Conservation (phyloP, 2,113 vertebrate genomes). For the Cinclus cinclus region DNA sequence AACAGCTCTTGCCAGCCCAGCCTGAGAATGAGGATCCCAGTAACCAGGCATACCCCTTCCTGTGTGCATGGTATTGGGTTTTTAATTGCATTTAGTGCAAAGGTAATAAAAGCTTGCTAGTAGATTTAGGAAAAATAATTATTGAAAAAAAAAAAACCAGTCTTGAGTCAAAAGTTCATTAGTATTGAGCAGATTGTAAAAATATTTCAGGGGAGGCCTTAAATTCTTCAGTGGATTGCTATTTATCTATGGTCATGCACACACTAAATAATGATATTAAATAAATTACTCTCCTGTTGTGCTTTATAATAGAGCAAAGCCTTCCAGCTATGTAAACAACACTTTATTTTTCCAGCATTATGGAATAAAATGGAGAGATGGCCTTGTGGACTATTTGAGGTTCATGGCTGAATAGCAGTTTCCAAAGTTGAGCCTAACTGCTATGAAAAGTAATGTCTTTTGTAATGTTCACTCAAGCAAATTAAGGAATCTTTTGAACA, state of each 20-base stretch:
- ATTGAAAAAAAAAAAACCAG: neutral
- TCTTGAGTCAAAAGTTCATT: constrained; percentile 18
- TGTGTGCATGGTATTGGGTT: neutral
- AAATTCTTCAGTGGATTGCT: constrained; percentile 23
- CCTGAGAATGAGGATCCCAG: neutral
- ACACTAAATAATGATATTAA: constrained; percentile 35
- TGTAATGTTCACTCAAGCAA: neutral
- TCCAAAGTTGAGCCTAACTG: neutral
- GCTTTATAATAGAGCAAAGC: constrained; percentile 20
- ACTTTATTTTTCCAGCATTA: constrained; percentile 31
- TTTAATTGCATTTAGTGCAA: neutral
- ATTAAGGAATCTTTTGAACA: neutral
- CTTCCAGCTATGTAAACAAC: constrained; percentile 34
- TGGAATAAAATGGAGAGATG: constrained; percentile 12
- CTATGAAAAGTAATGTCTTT: neutral
- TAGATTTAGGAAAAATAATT: constrained; percentile 11
- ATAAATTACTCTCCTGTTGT: constrained; percentile 25
- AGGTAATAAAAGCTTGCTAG: neutral
- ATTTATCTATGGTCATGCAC: constrained; percentile 14
- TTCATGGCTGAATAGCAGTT: constrained; percentile 16
- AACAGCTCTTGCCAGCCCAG: neutral
- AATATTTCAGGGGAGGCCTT: constrained; percentile 3
- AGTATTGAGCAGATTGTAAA: neutral
- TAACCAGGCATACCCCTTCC: neutral
- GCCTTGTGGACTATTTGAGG: neutral